Evolutionary conservation across 1,140 invertebrate genomes (phyloP).

Genomic region (Globodera rostochiensis): DNA sequence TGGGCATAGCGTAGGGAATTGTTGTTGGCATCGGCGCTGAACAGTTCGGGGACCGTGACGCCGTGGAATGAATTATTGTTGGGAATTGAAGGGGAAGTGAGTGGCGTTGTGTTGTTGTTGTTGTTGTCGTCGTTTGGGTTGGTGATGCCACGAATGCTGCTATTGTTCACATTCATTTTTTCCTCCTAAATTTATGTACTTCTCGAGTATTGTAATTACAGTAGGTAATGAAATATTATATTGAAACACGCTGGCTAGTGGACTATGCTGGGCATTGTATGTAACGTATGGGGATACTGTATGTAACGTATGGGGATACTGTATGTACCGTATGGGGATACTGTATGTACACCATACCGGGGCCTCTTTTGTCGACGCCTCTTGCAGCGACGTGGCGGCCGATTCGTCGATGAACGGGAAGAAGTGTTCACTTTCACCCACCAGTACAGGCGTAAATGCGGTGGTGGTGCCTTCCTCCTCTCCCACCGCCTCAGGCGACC

Average conservation of each 20-base stretch:
- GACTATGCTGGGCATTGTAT: background rate
- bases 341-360: background rate
- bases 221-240: too few species aligned
- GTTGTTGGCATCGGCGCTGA: background rate
- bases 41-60: background rate
- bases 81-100: too few species aligned
- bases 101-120: too few species aligned
- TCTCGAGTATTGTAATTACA: too few species aligned
- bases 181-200: too few species aligned
- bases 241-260: background rate
- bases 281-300: background rate
- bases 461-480: background rate
- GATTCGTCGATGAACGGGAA: slow-evolving; percentile 31
- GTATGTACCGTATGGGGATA: background rate
- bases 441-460: slow-evolving; percentile 66
- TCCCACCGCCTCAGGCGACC: background rate
- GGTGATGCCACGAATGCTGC: too few species aligned
- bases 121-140: too few species aligned
- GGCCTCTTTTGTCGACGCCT: background rate
- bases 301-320: background rate
- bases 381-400: background rate
- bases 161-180: too few species aligned
- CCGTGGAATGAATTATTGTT: background rate
- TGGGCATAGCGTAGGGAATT: background rate
- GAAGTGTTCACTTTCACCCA: slow-evolving; percentile 1